Base-by-base conservation (phyloP, 2,797 vertebrate species). In the Crypturellus tataupa region DNA sequence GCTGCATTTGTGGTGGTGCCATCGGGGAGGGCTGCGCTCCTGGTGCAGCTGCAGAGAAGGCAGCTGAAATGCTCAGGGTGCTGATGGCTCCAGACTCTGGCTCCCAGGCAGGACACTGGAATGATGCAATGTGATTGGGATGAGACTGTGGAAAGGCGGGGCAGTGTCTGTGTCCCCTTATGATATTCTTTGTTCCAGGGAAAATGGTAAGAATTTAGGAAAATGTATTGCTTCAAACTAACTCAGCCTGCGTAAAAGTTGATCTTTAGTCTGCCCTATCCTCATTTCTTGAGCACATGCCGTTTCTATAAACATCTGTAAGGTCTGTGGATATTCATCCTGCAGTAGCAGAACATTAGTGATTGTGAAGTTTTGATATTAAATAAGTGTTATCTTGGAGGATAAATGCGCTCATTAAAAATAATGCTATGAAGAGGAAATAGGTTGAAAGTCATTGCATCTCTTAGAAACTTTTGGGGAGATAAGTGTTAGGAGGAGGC, bases 101-200 rank as follows among this genome's bases (percentile, higher is more conserved):
- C 88, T 95, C 72, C 79, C 60, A 76, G 53, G 65, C 86, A 69
- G 73, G 93, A 83, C 72, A 62, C 51, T 21, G 40, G 10, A 20
- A 9, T 80, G 92, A 95, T 68, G 81, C 72, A 78, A 85, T 21
- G 79, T 51, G 62, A 71, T 29, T 16, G 3, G 53, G 65, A 53
- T 0, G 3, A 53, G 83, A 37, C 51, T 35, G 6, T 5, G 67
- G 64, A n/a, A 37, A 77, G 68, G 65, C 72, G 20, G 11, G 1
- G 53, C 44, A 59, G 49, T 83, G 82, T 55, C 49, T 31, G 35
- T 1, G 46, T 49, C 49, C 81, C 68, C 72, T 23, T 56, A 85
- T 76, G 81, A 72, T 75, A 62, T 49, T 64, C 47, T 40, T 14
- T 4, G 31, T 62, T 16, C 46, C 40, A 4, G 55, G n/a, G 29